These are phyloP conservation scores for Cranoglanis bouderius DNA, from an alignment of 2,113 vertebrate species.

Conservation along the genomic window DNA sequence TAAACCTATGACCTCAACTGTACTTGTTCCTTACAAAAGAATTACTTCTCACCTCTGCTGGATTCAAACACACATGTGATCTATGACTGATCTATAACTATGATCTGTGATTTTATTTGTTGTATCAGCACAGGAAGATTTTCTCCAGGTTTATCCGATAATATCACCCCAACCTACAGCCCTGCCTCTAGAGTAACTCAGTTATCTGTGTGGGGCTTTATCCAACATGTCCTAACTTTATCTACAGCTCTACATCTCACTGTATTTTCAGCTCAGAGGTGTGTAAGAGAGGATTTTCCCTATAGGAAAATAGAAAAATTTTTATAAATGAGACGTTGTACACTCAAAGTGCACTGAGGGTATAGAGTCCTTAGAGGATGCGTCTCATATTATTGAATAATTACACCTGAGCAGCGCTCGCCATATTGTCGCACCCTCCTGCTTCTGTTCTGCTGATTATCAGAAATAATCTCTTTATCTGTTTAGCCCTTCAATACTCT, in stretches of 20 bases:
- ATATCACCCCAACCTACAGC: background rate
- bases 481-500: background rate
- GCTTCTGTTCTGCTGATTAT: background rate
- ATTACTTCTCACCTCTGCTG: background rate
- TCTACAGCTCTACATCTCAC: background rate
- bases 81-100: no score
- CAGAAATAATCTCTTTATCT: conserved; percentile 4
- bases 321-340: background rate
- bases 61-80: background rate
- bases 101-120: background rate
- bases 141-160: background rate
- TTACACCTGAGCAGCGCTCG: conserved; percentile 8
- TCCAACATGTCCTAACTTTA: conserved; percentile 8
- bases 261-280: background rate
- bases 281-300: background rate
- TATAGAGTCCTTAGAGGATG: background rate
- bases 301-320: no score
- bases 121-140: background rate
- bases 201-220: background rate
- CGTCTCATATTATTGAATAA: conserved; percentile 5
- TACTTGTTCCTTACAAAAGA: background rate
- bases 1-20: no score
- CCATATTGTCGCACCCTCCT: background rate
- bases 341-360: background rate
- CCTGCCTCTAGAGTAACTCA: background rate